Evolutionary conservation across 2,797 vertebrate species (phyloP).

Genomic region (Coreius guichenoti): DNA sequence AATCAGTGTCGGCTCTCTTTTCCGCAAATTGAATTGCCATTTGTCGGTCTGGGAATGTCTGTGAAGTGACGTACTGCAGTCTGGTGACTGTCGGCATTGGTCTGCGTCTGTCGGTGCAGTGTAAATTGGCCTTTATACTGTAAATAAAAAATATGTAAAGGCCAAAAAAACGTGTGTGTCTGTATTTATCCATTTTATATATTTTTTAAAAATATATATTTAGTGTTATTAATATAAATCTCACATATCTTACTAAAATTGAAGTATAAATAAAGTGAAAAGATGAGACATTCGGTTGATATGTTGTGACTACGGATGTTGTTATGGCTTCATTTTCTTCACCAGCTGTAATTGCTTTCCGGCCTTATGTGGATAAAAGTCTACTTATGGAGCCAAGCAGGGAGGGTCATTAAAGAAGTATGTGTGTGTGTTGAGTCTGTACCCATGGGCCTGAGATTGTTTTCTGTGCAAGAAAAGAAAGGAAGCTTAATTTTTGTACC

Average conservation of each 20-base stretch:
- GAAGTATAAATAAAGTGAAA: not conserved
- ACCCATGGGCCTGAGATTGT: not conserved
- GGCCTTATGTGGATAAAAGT: conserved; percentile 37
- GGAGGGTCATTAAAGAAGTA: not conserved
- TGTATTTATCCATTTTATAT: not conserved
- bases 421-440: not conserved
- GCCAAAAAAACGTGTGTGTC: not conserved
- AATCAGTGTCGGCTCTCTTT: not conserved
- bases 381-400: conserved; percentile 28
- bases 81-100: not conserved
- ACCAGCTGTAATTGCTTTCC: conserved; percentile 34
- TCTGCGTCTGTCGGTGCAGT: not conserved
- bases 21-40: not conserved
- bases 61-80: not conserved
- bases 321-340: conserved; percentile 10
- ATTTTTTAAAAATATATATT: not conserved
- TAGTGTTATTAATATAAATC: not conserved
- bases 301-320: not conserved
- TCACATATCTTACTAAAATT: not conserved
- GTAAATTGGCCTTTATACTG: not conserved
- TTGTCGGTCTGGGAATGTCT: not conserved
- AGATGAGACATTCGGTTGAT: not conserved
- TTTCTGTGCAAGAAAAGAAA: not conserved
- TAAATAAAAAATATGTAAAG: not conserved
- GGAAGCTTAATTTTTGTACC: not conserved